phyloP scores from a whole-genome alignment of 2,113 vertebrate genomes.

The Eulacestoma nigropectus region DNA sequence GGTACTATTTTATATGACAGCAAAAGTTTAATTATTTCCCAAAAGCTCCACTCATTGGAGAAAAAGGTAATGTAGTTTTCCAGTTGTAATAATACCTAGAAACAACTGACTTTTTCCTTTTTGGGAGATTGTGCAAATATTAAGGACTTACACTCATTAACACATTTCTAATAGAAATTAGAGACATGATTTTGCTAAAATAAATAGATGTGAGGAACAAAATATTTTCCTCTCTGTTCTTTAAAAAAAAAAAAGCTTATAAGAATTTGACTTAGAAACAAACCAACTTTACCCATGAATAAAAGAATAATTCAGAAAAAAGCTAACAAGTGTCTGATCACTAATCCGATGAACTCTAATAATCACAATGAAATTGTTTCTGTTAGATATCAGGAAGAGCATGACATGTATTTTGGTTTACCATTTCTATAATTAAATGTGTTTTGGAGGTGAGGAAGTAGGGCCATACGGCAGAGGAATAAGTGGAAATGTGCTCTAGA shows the following conservation, averaged over 20 bases:
- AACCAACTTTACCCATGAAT: background rate
- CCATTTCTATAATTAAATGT: background rate
- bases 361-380: background rate
- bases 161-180: background rate
- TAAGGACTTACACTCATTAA: background rate
- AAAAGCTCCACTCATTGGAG: background rate
- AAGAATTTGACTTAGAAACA: background rate
- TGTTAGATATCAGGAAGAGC: background rate
- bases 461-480: background rate
- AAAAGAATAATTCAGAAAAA: background rate
- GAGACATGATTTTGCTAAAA: background rate
- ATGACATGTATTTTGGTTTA: background rate
- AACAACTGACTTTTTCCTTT: background rate
- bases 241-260: background rate
- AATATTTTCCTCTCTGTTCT: background rate
- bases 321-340: background rate
- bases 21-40: background rate
- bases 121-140: background rate
- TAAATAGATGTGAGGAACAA: background rate
- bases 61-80: background rate
- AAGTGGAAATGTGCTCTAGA: background rate
- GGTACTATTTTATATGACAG: background rate
- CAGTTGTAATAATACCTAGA: background rate
- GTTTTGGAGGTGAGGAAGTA: background rate
- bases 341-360: background rate